Base-by-base conservation (phyloP, 2,888 invertebrate genomes). In the Thalpophila matura region DNA sequence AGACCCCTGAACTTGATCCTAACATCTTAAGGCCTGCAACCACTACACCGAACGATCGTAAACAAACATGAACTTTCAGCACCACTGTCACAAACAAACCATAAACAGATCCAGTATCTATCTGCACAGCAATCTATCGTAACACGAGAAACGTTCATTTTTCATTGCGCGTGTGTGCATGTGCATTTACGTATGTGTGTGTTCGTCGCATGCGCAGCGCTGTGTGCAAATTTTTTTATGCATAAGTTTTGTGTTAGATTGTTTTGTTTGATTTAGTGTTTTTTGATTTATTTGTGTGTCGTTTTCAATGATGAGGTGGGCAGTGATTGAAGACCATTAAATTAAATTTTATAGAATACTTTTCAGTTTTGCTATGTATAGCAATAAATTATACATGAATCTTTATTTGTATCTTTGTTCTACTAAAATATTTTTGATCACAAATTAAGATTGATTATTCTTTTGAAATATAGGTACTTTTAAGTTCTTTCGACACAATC, bases 131-230 rank as follows among this genome's bases (percentile, higher is more conserved):
- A 81, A 81, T 86, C 80, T 82, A 82, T 85, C 81, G 85, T 85
- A 84, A 86, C 84, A 77, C 82, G 79, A 86, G 84, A 81, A 80
- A 83, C 83, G 77, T 81, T 81, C 74, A 75, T 80, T 80, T 82
- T 79, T 81, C 81, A 81, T 16, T 35, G 43, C 27, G 42, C 14
- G n/a, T 63, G 73, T 75, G 69, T 69, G 65, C 38, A 73, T 65
- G 46, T 26, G 18, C n/a, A 16, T 61, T 22, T 43, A 9, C 16
- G 27, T 42, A 7, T 40, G 27, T 31, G 61, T 58, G 74, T 33
- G 46, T 37, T 33, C 37, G 60, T 46, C 67, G 81, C 74, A 66
- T 37, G 61, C 68, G 76, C 74, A 65, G 45, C 38, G 26, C 26
- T 59, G 31, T 65, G 67, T 60, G 73, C 60, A 62, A 69, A 79